Percentiles rank a stretch among this genome's conserved stretches.
Evolutionary conservation across 1,140 invertebrate species (phyloP).

Genomic region (Augochlora pura): DNA sequence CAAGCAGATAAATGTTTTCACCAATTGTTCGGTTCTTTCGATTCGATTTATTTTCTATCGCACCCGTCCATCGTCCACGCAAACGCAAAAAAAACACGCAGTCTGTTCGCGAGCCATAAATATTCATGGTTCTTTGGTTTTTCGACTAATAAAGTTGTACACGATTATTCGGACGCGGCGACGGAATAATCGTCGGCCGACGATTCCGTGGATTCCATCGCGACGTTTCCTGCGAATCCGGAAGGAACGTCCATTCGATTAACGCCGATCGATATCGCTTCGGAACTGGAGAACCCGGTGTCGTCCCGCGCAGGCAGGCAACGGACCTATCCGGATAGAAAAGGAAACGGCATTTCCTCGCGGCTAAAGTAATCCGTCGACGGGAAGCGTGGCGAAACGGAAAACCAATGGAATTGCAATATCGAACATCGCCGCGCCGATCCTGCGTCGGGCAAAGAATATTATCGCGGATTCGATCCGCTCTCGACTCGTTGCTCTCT

Average conservation of each 20-base stretch:
- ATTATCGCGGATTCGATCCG: neutral
- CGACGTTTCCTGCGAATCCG: neutral
- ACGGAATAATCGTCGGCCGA: too few species aligned
- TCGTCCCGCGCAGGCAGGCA: conserved; percentile 17
- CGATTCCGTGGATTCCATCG: neutral
- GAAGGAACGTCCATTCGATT: conserved; percentile 18
- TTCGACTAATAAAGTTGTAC: too few species aligned
- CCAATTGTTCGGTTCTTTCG: too few species aligned
- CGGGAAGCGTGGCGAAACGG: conserved; percentile 31
- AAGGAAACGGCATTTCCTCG: conserved; percentile 58
- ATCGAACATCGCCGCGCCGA: conserved; percentile 10
- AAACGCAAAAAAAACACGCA: too few species aligned
- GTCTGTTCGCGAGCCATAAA: too few species aligned
- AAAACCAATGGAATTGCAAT: conserved; percentile 31
- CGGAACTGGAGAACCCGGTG: conserved; percentile 18
- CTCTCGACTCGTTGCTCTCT: too few species aligned
- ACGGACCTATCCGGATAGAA: conserved; percentile 27
- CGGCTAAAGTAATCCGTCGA: conserved; percentile 27
- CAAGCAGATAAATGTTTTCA: too few species aligned
- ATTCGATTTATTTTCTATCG: too few species aligned
- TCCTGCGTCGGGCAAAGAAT: neutral
- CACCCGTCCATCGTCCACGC: too few species aligned
- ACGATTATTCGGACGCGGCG: too few species aligned
- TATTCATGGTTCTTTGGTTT: too few species aligned
- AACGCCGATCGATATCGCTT: conserved; percentile 48